phyloP scores from a whole-genome alignment of 2,113 vertebrate genomes.

The Indicator maculatus region DNA sequence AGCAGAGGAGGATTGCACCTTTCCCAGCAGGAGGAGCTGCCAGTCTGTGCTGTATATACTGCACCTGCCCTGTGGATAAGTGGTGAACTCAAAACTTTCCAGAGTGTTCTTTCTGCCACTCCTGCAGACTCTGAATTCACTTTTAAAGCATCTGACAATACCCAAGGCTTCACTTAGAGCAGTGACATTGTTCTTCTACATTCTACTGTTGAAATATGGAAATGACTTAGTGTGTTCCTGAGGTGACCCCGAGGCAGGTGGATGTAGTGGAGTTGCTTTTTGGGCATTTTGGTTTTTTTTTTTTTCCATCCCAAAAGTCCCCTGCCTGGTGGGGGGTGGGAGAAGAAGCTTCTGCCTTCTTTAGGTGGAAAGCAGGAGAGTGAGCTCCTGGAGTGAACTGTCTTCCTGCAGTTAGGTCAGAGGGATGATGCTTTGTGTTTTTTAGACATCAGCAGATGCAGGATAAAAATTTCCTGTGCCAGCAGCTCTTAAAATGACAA shows the following conservation, averaged over 20 bases:
- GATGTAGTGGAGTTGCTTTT: not conserved
- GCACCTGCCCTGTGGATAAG: not conserved
- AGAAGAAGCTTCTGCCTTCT: not conserved
- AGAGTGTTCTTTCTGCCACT: not conserved
- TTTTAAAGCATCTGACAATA: not conserved
- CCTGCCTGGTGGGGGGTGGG: not conserved
- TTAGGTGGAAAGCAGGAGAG: not conserved
- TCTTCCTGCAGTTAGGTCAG: not conserved
- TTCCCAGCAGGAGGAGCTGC: not conserved
- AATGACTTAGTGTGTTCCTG: not conserved
- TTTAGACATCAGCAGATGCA: slow-evolving; percentile 20
- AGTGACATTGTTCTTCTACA: not conserved
- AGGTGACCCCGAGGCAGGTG: not conserved
- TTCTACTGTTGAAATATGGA: not conserved
- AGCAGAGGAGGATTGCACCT: not conserved
- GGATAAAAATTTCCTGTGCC: slow-evolving; percentile 7
- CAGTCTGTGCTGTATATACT: not conserved
- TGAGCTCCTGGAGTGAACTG: not conserved
- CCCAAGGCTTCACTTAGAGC: not conserved
- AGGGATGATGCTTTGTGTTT: not conserved
- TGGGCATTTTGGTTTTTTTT: not conserved
- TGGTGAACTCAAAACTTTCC: not conserved
- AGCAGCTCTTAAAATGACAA: slow-evolving; percentile 41
- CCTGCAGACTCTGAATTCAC: slow-evolving; percentile 8
- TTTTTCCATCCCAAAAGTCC: not conserved